A percentile compares a stretch with the other conserved stretches of the same genome.
phyloP scores from a whole-genome alignment of 1,140 invertebrate genomes.

The Globodera rostochiensis region DNA sequence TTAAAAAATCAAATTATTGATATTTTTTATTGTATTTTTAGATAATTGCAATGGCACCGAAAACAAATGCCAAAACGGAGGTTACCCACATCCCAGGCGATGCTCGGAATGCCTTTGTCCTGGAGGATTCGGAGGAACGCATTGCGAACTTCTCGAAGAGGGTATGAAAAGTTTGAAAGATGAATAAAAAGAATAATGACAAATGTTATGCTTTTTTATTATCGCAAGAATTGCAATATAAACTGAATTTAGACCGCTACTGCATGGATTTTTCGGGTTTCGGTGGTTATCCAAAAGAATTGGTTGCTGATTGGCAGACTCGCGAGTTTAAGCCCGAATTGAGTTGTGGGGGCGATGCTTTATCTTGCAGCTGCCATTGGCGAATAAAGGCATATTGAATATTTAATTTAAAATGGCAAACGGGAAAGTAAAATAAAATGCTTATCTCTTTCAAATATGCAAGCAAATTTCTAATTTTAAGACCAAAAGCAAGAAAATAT shows the following conservation, averaged over 20 bases:
- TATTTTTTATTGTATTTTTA: too few species aligned
- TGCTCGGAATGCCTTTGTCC: not conserved
- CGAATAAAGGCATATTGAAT: not conserved
- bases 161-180: not conserved
- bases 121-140: not conserved
- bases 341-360: not conserved
- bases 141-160: not conserved
- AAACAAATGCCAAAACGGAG: not conserved
- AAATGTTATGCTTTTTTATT: too few species aligned
- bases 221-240: not conserved
- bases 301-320: not conserved
- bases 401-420: too few species aligned
- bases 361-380: not conserved
- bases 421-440: not conserved
- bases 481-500: not conserved
- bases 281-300: not conserved
- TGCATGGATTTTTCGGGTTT: not conserved
- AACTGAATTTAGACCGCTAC: not conserved
- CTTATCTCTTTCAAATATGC: not conserved
- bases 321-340: not conserved
- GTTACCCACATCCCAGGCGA: not conserved
- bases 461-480: not conserved
- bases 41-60: too few species aligned
- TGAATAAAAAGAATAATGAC: too few species aligned
- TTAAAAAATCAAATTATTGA: too few species aligned